phyloP scores from a whole-genome alignment of 1,140 invertebrate genomes.

The Pteromalus puparum region DNA sequence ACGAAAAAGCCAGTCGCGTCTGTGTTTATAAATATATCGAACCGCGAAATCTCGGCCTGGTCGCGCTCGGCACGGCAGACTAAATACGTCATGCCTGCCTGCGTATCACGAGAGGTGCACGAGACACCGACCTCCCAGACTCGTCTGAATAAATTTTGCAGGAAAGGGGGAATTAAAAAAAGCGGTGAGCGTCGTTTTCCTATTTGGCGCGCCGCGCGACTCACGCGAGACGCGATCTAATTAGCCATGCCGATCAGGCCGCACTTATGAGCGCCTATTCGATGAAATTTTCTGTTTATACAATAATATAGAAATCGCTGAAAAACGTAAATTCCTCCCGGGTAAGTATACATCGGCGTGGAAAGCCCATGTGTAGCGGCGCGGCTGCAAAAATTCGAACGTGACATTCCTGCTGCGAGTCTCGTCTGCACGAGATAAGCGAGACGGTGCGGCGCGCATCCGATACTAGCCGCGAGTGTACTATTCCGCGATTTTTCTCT shows the following conservation, averaged over 20 bases:
- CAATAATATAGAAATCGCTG: neutral
- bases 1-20: constrained; percentile 31
- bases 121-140: neutral
- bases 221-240: no score
- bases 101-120: constrained; percentile 30
- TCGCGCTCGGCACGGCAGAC: constrained; percentile 42
- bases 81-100: constrained; percentile 54
- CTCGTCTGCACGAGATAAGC: constrained; percentile 61
- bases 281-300: no score
- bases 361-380: constrained; percentile 38
- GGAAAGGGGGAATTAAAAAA: no score
- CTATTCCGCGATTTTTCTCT: constrained; percentile 34
- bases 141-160: neutral
- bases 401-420: constrained; percentile 51
- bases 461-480: constrained; percentile 52
- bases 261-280: no score
- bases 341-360: neutral
- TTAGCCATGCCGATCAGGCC: no score
- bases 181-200: no score
- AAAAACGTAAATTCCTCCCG: constrained; percentile 8
- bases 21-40: constrained; percentile 56
- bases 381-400: constrained; percentile 58
- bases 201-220: no score
- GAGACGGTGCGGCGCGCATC: constrained; percentile 42
- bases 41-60: constrained; percentile 51